Evolutionary conservation across 1,140 invertebrate species (phyloP), one percentile per base, ranked within the genome.

Genomic region (Aphelenchoides avenae): DNA sequence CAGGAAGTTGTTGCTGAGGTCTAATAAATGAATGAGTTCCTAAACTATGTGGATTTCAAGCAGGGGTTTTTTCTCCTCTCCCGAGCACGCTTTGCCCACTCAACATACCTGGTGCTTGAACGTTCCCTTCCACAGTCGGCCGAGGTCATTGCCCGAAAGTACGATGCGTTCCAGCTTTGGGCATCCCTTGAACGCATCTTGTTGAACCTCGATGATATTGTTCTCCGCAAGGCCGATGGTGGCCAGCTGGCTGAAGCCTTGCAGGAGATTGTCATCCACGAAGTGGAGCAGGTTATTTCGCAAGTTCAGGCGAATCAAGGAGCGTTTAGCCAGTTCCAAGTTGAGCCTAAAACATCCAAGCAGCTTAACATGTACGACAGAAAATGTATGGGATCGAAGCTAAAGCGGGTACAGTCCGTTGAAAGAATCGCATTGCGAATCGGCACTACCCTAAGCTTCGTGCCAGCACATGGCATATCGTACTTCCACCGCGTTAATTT

Each of bases 281-380:
- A 63, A 70, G 33, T 65, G 64, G 6, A 65, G 27, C 27, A 63
- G 48, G 30, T 65, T 65, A 42, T 69, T 40, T 36, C 49, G 18
- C 4, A 66, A 5, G 20, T 36, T 20, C 26, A 65, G 36, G 29
- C 27, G 36, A 6, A 34, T 34, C 20, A 65, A 24, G 15, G 66
- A 70, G 42, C 69, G 47, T 43, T 40, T 40, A 13, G 66, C 42
- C 20, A 27, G 31, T 22, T 48, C 29, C 18, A 65, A 34, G 20
- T 65, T 41, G 24, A 65, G 31, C 56, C 66, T 64, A 27, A 50
- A 40, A 39, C n/a, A n/a, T n/a, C n/a, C n/a, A n/a, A n/a, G n/a
- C n/a, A n/a, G n/a, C n/a, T n/a, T n/a, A n/a, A n/a, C n/a, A n/a
- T n/a, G n/a, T n/a, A n/a, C n/a, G n/a, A n/a, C n/a, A n/a, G n/a